Conservation (phyloP, 2,888 invertebrate genomes). For the Drosophila glabriapex region DNA sequence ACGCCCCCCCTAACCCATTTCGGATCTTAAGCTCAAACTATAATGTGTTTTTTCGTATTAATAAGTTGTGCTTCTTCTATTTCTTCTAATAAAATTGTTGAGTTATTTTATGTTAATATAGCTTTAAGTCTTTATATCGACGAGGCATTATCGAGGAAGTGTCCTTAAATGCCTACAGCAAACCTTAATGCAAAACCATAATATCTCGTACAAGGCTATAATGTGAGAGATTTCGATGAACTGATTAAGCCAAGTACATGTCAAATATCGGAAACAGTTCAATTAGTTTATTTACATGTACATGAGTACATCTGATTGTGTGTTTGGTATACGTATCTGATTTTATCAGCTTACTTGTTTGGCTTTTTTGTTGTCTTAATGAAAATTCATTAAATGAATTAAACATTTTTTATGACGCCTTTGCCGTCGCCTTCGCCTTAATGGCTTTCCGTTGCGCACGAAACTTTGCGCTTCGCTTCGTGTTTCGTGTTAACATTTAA, state of each 20-base stretch:
- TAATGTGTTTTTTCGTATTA: not conserved
- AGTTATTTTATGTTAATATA: not conserved
- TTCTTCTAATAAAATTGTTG: not conserved
- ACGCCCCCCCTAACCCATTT: not conserved
- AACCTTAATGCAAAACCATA: too few species aligned
- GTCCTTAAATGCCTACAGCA: too few species aligned
- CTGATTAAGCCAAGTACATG: not conserved
- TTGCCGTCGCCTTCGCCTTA: constrained; percentile 33
- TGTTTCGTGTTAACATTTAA: constrained; percentile 73
- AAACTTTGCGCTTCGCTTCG: constrained; percentile 47
- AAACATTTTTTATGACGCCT: constrained; percentile 57
- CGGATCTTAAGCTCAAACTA: not conserved
- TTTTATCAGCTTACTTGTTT: constrained; percentile 34
- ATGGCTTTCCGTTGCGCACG: constrained; percentile 55
- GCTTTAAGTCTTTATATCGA: too few species aligned
- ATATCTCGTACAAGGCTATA: too few species aligned
- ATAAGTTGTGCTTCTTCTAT: not conserved
- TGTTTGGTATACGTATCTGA: constrained; percentile 7
- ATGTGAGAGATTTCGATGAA: not conserved
- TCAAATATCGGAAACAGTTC: not conserved
- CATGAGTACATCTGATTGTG: not conserved
- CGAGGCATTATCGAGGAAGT: too few species aligned
- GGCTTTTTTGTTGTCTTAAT: constrained; percentile 41
- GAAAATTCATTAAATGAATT: constrained; percentile 61
- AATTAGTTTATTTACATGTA: not conserved